Conservation (phyloP, 2,888 invertebrate genomes). For the Heliconius hortense region DNA sequence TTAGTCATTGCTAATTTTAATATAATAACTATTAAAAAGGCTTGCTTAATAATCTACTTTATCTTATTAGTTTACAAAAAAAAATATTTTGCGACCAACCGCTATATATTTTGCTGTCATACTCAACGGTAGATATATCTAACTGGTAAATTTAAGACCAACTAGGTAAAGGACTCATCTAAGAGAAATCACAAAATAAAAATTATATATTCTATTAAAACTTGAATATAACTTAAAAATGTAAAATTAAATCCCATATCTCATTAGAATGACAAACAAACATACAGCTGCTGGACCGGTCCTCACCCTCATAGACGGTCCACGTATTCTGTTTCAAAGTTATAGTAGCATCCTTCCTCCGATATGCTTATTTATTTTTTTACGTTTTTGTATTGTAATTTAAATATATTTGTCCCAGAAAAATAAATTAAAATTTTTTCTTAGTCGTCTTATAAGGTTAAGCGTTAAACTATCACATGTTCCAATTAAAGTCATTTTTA, state of each 20-base stretch:
- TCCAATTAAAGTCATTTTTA: neutral
- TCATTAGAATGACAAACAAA: conserved; percentile 56
- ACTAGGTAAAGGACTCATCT: neutral
- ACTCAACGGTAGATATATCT: neutral
- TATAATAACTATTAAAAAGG: neutral
- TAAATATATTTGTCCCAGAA: neutral
- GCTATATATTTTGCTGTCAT: too few species aligned
- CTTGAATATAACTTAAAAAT: conserved; percentile 36
- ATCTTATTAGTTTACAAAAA: neutral
- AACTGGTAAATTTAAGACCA: neutral
- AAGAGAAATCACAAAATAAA: neutral
- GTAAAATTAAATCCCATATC: conserved; percentile 44
- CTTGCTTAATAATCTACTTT: neutral
- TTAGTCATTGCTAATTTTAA: too few species aligned
- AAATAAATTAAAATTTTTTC: neutral
- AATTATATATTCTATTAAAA: neutral
- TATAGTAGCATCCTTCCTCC: conserved; percentile 23
- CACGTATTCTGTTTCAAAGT: conserved; percentile 16
- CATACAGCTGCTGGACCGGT: conserved; percentile 72
- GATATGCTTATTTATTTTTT: conserved; percentile 27
- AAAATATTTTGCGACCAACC: neutral
- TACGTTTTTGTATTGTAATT: neutral
- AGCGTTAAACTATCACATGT: neutral
- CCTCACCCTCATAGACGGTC: conserved; percentile 41
- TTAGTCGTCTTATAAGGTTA: neutral